Evolutionary conservation across 2,888 invertebrate genomes (phyloP), one percentile per base, ranked within the genome.

Genomic region (Hololepta plana): DNA sequence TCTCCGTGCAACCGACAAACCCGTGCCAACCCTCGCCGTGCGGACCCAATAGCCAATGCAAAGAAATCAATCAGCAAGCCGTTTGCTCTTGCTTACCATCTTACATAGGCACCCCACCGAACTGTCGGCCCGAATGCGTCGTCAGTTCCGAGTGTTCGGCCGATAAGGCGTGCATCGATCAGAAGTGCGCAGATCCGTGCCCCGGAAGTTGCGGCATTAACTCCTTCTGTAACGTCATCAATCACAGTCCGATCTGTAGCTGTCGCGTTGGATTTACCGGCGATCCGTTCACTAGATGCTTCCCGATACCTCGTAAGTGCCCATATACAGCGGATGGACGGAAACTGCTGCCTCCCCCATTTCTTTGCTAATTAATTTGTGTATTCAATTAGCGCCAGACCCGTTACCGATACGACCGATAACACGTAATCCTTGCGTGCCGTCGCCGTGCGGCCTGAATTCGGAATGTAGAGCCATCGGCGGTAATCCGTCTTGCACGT

Each of bases 111-210:
- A 71, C 71, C 41, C 76, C 79, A 8, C 65, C 67, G 5, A 53
- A 55, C 7, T 76, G 76, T 45, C 60, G 73, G 42, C 76, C 75
- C 2, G 76, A 77, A 54, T 79, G 79, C 49, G 59, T 64, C 5
- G 57, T 68, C 3, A 76, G 73, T 46, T 62, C 71, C 10, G 77
- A 76, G 46, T 79, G 79, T 49, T 47, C 64, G 10, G 53, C 64
- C 15, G 63, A 67, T 42, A 65, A 60, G 42, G 73, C 77, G 20
- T 81, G 81, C 53, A 62, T 74, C 11, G 70, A 68, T 42, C 71
- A 72, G 49, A 72, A 67, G 44, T 81, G 81, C 44, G 46, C 63
- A 7, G 70, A 80, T 49, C 79, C 77, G 11, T 81, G 80, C 43
- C 64, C 63, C 35, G 75, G 71, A 43, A 70, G 69, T 12, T 82